These are phyloP conservation scores for Leptinotarsa tumamoca DNA, from an alignment of 2,888 invertebrate species.

Conservation along the genomic window DNA sequence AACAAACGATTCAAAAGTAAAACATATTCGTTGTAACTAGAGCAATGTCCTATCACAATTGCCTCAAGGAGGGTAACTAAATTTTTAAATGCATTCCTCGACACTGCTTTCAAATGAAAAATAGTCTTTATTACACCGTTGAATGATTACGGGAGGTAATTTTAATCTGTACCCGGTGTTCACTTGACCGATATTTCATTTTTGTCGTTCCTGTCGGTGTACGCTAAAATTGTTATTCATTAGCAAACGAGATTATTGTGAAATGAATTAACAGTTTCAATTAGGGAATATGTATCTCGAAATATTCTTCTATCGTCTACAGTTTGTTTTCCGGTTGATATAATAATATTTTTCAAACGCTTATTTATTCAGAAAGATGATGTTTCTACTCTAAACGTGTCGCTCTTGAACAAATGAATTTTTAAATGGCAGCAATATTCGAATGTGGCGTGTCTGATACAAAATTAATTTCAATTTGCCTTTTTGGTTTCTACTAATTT, in stretches of 20 bases:
- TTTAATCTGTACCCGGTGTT: slow-evolving; percentile 26
- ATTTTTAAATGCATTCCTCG: slow-evolving; percentile 2
- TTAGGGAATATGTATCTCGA: neutral
- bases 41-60: slow-evolving; percentile 12
- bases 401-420: too few relatives aligned
- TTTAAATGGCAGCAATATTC: too few relatives aligned
- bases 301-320: too few relatives aligned
- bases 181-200: slow-evolving; percentile 9
- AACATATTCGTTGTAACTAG: neutral
- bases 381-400: too few relatives aligned
- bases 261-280: neutral
- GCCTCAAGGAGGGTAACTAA: slow-evolving; percentile 8
- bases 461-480: too few relatives aligned
- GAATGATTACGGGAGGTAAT: slow-evolving; percentile 5
- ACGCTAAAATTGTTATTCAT: neutral
- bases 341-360: too few relatives aligned
- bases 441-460: too few relatives aligned
- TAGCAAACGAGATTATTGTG: neutral
- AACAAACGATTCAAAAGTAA: neutral
- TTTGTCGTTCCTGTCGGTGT: neutral
- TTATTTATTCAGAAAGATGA: too few relatives aligned
- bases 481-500: too few relatives aligned
- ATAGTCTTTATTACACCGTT: slow-evolving; percentile 4
- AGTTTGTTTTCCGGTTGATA: too few relatives aligned
- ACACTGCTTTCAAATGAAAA: neutral